These are phyloP conservation scores for Spialia ferax DNA, from an alignment of 2,888 invertebrate genomes.

Conservation along the genomic window DNA sequence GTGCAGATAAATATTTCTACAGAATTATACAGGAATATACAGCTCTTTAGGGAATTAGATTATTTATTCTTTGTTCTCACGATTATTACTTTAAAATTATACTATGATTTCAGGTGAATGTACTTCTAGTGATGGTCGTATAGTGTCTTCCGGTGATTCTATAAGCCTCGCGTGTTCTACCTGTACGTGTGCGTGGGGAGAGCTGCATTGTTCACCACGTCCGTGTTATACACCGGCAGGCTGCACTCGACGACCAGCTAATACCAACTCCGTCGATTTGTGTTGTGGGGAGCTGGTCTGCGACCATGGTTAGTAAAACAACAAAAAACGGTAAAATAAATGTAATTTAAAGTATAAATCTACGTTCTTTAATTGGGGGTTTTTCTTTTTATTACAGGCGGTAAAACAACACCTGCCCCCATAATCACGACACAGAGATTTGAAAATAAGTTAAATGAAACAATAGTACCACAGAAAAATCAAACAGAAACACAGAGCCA, in stretches of 20 bases:
- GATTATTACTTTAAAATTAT: too few species aligned
- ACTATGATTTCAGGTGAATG: constrained; percentile 61
- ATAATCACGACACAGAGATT: constrained; percentile 48
- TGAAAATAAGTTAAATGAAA: constrained; percentile 43
- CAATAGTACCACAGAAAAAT: constrained; percentile 40
- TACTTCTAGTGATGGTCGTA: constrained; percentile 64
- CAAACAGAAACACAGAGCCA: constrained; percentile 28
- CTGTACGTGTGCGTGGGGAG: constrained; percentile 70
- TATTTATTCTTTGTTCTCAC: too few species aligned
- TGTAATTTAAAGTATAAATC: neutral
- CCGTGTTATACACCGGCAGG: constrained; percentile 57
- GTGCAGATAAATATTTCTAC: too few species aligned
- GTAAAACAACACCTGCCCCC: constrained; percentile 51
- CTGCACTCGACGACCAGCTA: constrained; percentile 54
- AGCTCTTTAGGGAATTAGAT: too few species aligned
- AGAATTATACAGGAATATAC: too few species aligned
- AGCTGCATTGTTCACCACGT: constrained; percentile 64
- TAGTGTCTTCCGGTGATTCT: constrained; percentile 62
- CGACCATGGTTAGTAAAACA: constrained; percentile 57
- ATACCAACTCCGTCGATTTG: constrained; percentile 52
- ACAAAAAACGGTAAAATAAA: too few species aligned
- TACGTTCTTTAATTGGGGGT: neutral
- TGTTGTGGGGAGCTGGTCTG: constrained; percentile 76
- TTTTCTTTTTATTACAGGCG: constrained; percentile 57
- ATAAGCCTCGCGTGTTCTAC: constrained; percentile 63